phyloP scores from a whole-genome alignment of 2,113 vertebrate species.

The Saiga tatarica region DNA sequence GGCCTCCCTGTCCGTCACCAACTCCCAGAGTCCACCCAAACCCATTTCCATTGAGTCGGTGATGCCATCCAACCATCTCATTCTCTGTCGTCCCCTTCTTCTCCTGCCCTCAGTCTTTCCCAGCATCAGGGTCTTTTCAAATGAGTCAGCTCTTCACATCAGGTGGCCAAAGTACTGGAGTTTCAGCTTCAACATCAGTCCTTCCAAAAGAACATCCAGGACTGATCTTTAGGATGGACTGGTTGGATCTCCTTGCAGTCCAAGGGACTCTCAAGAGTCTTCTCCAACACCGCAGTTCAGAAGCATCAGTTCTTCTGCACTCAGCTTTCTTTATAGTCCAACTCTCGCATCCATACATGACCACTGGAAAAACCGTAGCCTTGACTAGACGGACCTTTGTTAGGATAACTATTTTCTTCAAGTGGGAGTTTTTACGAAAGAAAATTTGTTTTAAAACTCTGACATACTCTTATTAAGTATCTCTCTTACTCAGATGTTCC shows the following conservation, averaged over 20 bases:
- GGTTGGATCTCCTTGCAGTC: neutral
- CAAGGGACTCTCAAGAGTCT: neutral
- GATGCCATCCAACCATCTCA: neutral
- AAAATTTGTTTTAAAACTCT: neutral
- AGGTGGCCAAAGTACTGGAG: neutral
- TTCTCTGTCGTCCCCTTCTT: neutral
- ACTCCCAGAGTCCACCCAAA: neutral
- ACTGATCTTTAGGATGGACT: neutral
- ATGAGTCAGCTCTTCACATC: neutral
- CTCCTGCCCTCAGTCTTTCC: neutral
- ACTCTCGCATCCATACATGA: neutral
- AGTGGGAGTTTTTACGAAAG: neutral
- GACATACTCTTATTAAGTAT: neutral
- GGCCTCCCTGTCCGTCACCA: neutral
- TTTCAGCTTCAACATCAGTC: neutral
- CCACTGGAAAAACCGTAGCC: neutral
- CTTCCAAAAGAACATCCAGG: neutral
- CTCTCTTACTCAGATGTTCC: neutral
- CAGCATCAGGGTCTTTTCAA: neutral
- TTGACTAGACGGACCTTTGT: neutral
- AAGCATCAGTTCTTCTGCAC: neutral
- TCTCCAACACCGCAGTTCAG: neutral
- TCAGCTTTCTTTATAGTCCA: neutral
- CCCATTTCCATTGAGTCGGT: neutral
- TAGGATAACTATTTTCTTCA: neutral